Evolutionary conservation across 2,888 invertebrate genomes (phyloP), one percentile per base, ranked within the genome.

Genomic region (Erpobdella octoculata): DNA sequence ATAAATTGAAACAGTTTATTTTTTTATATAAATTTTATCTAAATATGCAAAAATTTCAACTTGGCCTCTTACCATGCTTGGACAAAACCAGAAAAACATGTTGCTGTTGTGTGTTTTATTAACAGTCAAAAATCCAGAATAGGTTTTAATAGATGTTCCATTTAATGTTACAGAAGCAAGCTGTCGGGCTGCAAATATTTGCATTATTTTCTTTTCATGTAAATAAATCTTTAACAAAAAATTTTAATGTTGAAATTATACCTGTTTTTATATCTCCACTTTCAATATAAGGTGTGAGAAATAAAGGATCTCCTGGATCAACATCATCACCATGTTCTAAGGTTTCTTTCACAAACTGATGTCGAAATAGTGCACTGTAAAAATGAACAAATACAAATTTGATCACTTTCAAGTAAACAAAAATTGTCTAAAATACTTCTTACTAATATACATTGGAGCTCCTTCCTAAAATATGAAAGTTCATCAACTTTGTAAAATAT

Each of bases 1-100:
- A 41, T 41, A n/a, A 15, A 41, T 41, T 15, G n/a, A n/a, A n/a
- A n/a, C n/a, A 41, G 18, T 12, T 41, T 41, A 41, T 12, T 12
- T 41, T 41, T 41, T 41, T 12, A 41, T 41, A 12, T 41, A 41
- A 12, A 18, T 25, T 67, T 12, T 12, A 48, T 18, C 33, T 18
- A 31, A 35, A 12, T 15, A 61, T 21, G 9, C 12, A 62, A 28
- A 31, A 36, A n/a, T n/a, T n/a, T n/a, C n/a, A n/a, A n/a, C n/a
- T n/a, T n/a, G n/a, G n/a, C n/a, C 36, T 70, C 78, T 78, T 76
- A 86, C 85, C 80, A 88, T 86, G 0, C 91, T 88, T 0, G 92
- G 92, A 80, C 93, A 92, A 80, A 90, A 93, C 93, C 93, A 93
- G 83, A 93, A 92, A 84, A 92, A 93, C 83, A 91, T 86, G 79